Percentiles rank a stretch among this genome's conserved stretches.
phyloP scores from a whole-genome alignment of 1,140 invertebrate species.

The Drosophila funebris region DNA sequence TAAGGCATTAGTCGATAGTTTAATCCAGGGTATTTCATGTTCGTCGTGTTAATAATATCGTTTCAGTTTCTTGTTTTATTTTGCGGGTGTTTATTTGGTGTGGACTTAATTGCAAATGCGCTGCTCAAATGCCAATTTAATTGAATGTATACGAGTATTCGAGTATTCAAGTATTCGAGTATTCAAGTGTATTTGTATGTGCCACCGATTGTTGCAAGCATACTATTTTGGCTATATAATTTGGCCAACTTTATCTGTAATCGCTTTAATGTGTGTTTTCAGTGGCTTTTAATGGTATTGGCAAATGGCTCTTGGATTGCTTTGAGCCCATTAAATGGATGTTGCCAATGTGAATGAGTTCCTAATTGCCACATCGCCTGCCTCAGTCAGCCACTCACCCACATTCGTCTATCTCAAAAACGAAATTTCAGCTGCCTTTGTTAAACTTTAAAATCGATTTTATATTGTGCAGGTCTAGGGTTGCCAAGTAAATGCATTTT shows the following conservation, averaged over 20 bases:
- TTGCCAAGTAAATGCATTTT: slow-evolving; percentile 11
- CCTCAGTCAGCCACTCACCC: not conserved
- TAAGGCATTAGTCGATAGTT: not conserved
- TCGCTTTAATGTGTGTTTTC: slow-evolving; percentile 69
- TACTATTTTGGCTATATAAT: slow-evolving; percentile 27
- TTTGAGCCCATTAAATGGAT: slow-evolving; percentile 62
- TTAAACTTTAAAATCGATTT: not conserved
- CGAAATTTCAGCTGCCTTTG: too few relatives aligned
- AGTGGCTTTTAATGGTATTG: slow-evolving; percentile 68
- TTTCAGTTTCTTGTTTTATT: not conserved
- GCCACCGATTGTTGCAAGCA: slow-evolving; percentile 3
- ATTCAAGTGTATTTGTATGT: not conserved
- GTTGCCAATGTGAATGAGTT: slow-evolving; percentile 39
- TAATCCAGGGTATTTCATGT: slow-evolving; percentile 1
- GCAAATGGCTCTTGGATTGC: slow-evolving; percentile 64
- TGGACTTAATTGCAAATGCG: slow-evolving; percentile 21
- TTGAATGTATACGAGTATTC: slow-evolving; percentile 18
- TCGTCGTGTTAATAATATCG: not conserved
- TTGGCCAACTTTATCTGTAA: slow-evolving; percentile 34
- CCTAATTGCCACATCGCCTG: slow-evolving; percentile 33
- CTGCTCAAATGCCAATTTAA: slow-evolving; percentile 27
- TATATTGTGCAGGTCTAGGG: not conserved
- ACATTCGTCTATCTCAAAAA: too few relatives aligned
- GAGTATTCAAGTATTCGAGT: too few relatives aligned
- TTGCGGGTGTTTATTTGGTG: slow-evolving; percentile 20